Percentiles rank a stretch among this genome's conserved stretches.
Evolutionary conservation across 2,113 vertebrate genomes (phyloP).

Genomic region (Sinocyclocheilus rhinocerous): DNA sequence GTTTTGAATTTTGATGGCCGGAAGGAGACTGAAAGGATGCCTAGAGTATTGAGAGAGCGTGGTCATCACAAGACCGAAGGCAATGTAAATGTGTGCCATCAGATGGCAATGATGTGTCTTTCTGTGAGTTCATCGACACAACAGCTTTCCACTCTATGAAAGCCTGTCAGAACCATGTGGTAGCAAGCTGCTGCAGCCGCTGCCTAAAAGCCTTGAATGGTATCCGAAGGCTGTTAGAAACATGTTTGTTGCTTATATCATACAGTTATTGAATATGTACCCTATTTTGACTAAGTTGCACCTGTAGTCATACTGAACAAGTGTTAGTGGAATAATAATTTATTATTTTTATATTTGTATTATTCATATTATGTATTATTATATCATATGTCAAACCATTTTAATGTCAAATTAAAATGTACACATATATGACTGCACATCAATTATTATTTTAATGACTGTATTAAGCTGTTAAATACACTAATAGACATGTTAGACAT

Average conservation of each 20-base stretch:
- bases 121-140: slow-evolving; percentile 70
- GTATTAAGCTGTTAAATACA: neutral
- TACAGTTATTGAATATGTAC: neutral
- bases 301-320: neutral
- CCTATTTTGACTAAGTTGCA: neutral
- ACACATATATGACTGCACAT: neutral
- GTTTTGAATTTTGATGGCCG: neutral
- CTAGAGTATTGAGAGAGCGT: neutral
- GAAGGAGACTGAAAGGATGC: neutral
- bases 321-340: neutral
- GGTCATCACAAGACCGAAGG: neutral
- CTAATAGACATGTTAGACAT: neutral
- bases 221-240: neutral
- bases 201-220: neutral
- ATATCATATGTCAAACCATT: too few species aligned
- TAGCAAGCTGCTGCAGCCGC: slow-evolving; percentile 79
- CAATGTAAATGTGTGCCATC: slow-evolving; percentile 54
- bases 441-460: neutral
- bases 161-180: slow-evolving; percentile 89
- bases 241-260: neutral
- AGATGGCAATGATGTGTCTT: slow-evolving; percentile 65
- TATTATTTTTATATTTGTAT: too few species aligned
- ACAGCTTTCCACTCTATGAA: slow-evolving; percentile 82
- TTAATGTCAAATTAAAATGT: too few species aligned
- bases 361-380: too few species aligned